Base-by-base conservation (phyloP, 2,797 vertebrate genomes). In the Catostomus latipinnis region DNA sequence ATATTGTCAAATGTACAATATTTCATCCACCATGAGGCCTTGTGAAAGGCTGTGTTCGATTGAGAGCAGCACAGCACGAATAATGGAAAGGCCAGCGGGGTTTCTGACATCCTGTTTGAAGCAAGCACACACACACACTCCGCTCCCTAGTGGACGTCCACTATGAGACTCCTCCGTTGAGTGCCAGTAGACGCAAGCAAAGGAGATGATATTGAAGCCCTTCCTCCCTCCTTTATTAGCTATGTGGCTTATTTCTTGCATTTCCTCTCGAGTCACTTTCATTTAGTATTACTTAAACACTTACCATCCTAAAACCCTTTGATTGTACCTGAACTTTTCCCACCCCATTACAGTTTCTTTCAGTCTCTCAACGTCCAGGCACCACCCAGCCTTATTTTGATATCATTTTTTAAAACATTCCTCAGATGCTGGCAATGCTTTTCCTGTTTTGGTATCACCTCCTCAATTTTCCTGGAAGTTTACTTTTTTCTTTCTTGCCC, bases 401-500 rank as follows among this genome's bases (percentile, higher is more conserved):
- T 82, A 85, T 85, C 83, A 83, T 88, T 82, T 83, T 87, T 82
- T 84, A 91, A 91, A 93, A 89, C 91, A 87, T 88, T 85, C 84
- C 81, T 88, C 84, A 86, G 91, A 93, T 91, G 91, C 88, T 87
- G 86, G 87, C 92, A 89, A 89, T 92, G 91, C 86, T 92, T 92
- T 94, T 94, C 92, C 91, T 93, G 91, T 94, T 93, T 91, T 92
- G 88, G 85, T 91, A 74, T 83, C 90, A 86, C 85, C 81, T 89
- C 85, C 85, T 88, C 84, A 56, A 88, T 91, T 90, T 80, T 71
- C 90, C 88, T 88, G n/a, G 34, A 34, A 52, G 60, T 48, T 71
- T 63, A 16, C 68, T 88, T 90, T 90, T 91, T 90, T 76, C 57
- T 68, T 10, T 34, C 34, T 34, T 34, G 34, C 3, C 34, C 22